Conservation (phyloP, 2,113 vertebrate genomes). For the Ivindomyrus marchei region DNA sequence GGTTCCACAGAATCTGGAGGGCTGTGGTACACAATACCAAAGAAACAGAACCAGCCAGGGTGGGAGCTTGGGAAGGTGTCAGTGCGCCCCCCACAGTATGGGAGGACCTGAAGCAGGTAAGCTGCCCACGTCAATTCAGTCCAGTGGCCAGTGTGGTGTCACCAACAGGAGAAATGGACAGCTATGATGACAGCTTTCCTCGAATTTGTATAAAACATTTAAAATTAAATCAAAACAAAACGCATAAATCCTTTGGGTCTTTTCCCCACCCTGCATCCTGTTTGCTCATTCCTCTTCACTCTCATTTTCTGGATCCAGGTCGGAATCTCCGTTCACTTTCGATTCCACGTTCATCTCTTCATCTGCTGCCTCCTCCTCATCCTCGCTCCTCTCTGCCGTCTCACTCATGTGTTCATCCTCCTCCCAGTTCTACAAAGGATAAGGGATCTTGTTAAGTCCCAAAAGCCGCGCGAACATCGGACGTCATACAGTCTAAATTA, state of each 20-base stretch:
- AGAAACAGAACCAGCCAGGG: neutral
- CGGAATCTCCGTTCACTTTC: constrained; percentile 87
- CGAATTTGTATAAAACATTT: constrained; percentile 44
- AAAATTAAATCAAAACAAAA: constrained; percentile 66
- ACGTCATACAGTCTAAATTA: neutral
- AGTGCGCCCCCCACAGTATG: neutral
- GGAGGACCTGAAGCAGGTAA: neutral
- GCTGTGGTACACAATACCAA: constrained; percentile 27
- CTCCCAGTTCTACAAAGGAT: constrained; percentile 76
- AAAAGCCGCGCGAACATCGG: neutral
- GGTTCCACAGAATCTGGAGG: neutral
- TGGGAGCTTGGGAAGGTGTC: neutral
- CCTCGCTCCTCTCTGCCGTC: constrained; percentile 50
- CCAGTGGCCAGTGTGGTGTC: neutral
- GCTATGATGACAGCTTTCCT: constrained; percentile 17
- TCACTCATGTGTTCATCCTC: constrained; percentile 52
- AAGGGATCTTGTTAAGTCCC: neutral
- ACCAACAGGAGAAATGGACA: neutral
- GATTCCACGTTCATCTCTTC: constrained; percentile 70
- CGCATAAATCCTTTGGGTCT: constrained; percentile 55
- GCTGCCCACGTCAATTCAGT: neutral
- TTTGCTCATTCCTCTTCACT: constrained; percentile 85
- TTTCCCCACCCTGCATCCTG: neutral
- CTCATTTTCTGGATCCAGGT: constrained; percentile 85
- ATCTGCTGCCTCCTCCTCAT: constrained; percentile 44